phyloP scores from a whole-genome alignment of 37 sponge, comb jelly and placozoan species.

The Diacarnus erythraeanus region DNA sequence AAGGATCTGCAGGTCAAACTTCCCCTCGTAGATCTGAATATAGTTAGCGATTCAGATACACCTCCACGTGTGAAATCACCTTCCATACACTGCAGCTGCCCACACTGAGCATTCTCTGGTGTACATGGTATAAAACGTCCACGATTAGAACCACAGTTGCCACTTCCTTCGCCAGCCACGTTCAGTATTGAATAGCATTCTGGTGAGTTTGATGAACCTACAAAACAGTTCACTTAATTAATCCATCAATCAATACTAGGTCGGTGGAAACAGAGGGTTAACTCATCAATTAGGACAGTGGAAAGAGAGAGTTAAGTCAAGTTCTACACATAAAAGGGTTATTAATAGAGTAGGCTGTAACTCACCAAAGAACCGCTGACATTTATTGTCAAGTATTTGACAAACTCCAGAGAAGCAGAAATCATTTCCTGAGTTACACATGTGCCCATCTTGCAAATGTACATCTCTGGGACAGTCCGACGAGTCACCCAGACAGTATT shows the following conservation, averaged over 20 bases:
- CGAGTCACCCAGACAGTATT: conserved; percentile 64
- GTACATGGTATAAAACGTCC: conserved; percentile 37
- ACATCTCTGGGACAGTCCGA: conserved; percentile 67
- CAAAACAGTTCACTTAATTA: too few relatives aligned
- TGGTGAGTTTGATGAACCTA: too few relatives aligned
- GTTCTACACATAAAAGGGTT: too few relatives aligned
- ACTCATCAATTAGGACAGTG: too few relatives aligned
- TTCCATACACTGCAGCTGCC: conserved; percentile 44
- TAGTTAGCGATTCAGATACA: neutral
- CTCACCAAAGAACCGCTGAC: conserved; percentile 37
- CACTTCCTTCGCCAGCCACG: conserved; percentile 21
- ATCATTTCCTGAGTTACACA: conserved; percentile 41
- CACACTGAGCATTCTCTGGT: conserved; percentile 48
- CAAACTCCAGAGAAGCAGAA: conserved; percentile 69
- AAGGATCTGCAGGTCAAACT: conserved; percentile 43
- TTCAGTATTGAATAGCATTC: conserved; percentile 35
- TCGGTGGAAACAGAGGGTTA: too few relatives aligned
- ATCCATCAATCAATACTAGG: too few relatives aligned
- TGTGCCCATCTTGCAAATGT: conserved; percentile 33
- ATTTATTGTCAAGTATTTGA: conserved; percentile 24
- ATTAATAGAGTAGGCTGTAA: too few relatives aligned
- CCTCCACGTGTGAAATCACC: neutral
- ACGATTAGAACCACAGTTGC: conserved; percentile 52
- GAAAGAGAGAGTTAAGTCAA: too few relatives aligned
- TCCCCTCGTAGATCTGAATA: neutral